These are phyloP conservation scores for Battus philenor DNA, from an alignment of 1,140 invertebrate genomes.

Conservation along the genomic window DNA sequence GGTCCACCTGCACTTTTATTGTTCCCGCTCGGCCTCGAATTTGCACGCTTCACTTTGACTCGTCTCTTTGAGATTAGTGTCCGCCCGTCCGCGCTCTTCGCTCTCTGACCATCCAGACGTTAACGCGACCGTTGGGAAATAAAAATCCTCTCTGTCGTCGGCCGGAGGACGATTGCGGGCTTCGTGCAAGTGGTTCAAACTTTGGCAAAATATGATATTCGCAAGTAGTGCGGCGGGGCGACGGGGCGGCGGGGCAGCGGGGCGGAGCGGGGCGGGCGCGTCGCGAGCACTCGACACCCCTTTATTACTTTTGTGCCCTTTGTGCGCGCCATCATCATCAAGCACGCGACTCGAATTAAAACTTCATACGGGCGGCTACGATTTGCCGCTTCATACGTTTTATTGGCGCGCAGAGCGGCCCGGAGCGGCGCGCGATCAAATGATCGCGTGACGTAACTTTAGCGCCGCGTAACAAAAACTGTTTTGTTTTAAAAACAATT, in stretches of 20 bases:
- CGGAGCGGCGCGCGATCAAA: not conserved
- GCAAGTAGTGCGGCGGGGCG: conserved; percentile 3
- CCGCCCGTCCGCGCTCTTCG: conserved; percentile 36
- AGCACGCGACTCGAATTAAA: conserved; percentile 64
- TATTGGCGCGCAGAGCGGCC: conserved; percentile 34
- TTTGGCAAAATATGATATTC: conserved; percentile 8
- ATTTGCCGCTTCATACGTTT: conserved; percentile 49
- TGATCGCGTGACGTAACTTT: conserved; percentile 2
- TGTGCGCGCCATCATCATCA: conserved; percentile 55
- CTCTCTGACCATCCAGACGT: conserved; percentile 47
- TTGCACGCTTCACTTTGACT: conserved; percentile 70
- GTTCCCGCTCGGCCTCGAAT: conserved; percentile 60
- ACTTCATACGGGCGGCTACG: conserved; percentile 44
- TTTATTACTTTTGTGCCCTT: conserved; percentile 68
- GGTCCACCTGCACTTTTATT: conserved; percentile 72
- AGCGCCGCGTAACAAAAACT: not conserved
- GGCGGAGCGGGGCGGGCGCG: conserved; percentile 24
- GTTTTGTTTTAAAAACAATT: conserved; percentile 6
- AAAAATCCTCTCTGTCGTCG: conserved; percentile 18
- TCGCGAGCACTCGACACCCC: conserved; percentile 57
- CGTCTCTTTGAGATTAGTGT: conserved; percentile 58
- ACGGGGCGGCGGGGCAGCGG: conserved; percentile 4
- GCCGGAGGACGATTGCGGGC: conserved; percentile 8
- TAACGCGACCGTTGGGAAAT: conserved; percentile 25
- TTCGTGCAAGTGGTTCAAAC: conserved; percentile 14